Percentiles rank a stretch among this genome's conserved stretches.
phyloP scores from a whole-genome alignment of 2,888 invertebrate species.

The Yponomeuta sedellus region DNA sequence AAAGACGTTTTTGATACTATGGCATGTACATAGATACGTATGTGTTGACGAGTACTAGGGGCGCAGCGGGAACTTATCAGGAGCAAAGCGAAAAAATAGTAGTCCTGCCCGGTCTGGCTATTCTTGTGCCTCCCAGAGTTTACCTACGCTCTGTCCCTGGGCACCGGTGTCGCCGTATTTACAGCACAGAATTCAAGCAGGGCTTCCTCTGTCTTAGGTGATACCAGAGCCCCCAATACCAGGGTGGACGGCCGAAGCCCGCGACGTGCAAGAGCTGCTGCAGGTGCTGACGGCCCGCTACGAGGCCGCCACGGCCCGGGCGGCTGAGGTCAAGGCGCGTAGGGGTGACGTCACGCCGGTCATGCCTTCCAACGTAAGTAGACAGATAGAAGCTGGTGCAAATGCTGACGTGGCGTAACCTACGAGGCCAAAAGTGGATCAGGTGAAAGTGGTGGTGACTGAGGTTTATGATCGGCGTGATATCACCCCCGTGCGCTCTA shows the following conservation, averaged over 20 bases:
- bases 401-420: neutral
- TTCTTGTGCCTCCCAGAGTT: too few species aligned
- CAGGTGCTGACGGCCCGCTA: constrained; percentile 56
- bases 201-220: constrained; percentile 32
- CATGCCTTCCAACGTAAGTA: constrained; percentile 55
- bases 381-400: neutral
- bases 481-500: too few species aligned
- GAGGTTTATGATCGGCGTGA: too few species aligned
- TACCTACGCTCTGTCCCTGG: too few species aligned
- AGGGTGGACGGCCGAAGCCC: constrained; percentile 63
- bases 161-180: too few species aligned
- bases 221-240: constrained; percentile 60
- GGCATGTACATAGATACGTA: too few species aligned
- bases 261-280: constrained; percentile 62
- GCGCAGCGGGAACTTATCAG: too few species aligned
- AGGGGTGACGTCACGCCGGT: constrained; percentile 43
- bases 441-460: neutral
- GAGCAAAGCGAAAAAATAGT: too few species aligned
- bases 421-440: neutral
- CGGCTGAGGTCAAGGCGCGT: constrained; percentile 51
- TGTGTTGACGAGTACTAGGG: too few species aligned
- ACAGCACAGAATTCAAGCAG: neutral
- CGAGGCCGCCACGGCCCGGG: constrained; percentile 47
- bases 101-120: too few species aligned
- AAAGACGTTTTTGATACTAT: too few species aligned